A percentile compares a stretch with the other conserved stretches of the same genome.
These are phyloP conservation scores for Anableps anableps DNA, from an alignment of 2,797 vertebrate genomes.

Conservation along the genomic window DNA sequence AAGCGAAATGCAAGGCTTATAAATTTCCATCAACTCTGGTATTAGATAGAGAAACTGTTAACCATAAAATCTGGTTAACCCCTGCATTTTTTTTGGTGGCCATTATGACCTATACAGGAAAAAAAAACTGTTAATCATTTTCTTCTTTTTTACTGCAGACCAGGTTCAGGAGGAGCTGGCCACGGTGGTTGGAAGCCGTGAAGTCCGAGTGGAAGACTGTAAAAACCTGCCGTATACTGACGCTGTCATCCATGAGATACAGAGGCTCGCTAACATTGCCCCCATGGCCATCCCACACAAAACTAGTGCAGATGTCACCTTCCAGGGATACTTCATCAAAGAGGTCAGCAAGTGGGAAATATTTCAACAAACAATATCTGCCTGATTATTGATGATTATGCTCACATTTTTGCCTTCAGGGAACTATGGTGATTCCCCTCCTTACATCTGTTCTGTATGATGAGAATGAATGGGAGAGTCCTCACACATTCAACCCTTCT, in stretches of 20 bases:
- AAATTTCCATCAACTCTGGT: neutral
- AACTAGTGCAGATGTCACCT: conserved; percentile 66
- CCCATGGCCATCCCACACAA: conserved; percentile 59
- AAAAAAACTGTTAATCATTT: neutral
- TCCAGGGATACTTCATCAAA: conserved; percentile 74
- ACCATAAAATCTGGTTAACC: neutral
- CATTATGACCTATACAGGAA: neutral
- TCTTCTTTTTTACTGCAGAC: conserved; percentile 41
- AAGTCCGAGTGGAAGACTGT: conserved; percentile 51
- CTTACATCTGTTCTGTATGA: conserved; percentile 71
- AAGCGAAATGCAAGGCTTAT: neutral
- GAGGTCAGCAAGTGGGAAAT: conserved; percentile 24
- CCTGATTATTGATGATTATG: no score
- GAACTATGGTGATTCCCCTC: conserved; percentile 68
- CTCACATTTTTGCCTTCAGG: conserved; percentile 38
- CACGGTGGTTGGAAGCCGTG: conserved; percentile 54
- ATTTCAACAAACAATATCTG: neutral
- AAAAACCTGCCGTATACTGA: conserved; percentile 68
- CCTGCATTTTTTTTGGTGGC: neutral
- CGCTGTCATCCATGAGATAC: conserved; percentile 75
- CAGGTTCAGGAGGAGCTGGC: conserved; percentile 70
- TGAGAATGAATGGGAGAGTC: conserved; percentile 73
- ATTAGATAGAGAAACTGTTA: neutral
- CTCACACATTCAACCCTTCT: conserved; percentile 71
- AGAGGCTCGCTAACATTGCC: conserved; percentile 60